phyloP scores from a whole-genome alignment of 2,797 vertebrate genomes.

The Sphenopsis melanotis region DNA sequence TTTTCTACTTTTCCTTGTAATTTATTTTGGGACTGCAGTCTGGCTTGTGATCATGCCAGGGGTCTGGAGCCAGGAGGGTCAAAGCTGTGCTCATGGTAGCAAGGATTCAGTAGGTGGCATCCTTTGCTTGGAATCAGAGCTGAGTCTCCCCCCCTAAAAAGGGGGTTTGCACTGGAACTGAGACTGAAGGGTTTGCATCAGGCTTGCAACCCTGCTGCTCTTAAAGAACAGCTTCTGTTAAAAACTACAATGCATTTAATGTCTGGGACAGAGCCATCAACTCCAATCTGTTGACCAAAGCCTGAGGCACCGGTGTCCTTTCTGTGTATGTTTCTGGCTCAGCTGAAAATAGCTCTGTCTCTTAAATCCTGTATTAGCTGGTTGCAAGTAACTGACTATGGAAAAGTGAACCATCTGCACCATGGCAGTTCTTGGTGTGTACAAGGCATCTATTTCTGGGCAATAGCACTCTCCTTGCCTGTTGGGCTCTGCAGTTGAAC shows the following conservation, averaged over 20 bases:
- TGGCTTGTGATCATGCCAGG: not conserved
- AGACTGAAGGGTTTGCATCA: not conserved
- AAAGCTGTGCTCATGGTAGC: not conserved
- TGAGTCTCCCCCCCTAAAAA: not conserved
- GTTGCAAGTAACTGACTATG: not conserved
- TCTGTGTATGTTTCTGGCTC: not conserved
- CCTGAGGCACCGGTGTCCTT: not conserved
- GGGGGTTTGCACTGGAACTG: not conserved
- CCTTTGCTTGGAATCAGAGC: slow-evolving; percentile 36
- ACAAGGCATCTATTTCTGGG: not conserved
- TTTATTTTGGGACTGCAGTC: slow-evolving; percentile 19
- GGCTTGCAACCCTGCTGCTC: not conserved
- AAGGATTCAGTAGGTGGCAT: slow-evolving; percentile 61
- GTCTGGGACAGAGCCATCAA: not conserved
- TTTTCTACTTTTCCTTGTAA: slow-evolving; percentile 22
- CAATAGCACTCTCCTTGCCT: not conserved
- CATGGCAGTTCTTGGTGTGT: accelerated
- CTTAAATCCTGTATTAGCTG: not conserved
- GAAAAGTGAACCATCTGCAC: not conserved
- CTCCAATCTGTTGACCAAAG: not conserved
- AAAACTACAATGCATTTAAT: not conserved
- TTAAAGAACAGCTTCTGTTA: not conserved
- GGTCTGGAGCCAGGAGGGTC: not conserved
- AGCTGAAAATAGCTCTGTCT: not conserved
- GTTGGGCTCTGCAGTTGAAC: not conserved